Conservation (phyloP, 2,113 vertebrate genomes). For the Drymodes brunneopygia region DNA sequence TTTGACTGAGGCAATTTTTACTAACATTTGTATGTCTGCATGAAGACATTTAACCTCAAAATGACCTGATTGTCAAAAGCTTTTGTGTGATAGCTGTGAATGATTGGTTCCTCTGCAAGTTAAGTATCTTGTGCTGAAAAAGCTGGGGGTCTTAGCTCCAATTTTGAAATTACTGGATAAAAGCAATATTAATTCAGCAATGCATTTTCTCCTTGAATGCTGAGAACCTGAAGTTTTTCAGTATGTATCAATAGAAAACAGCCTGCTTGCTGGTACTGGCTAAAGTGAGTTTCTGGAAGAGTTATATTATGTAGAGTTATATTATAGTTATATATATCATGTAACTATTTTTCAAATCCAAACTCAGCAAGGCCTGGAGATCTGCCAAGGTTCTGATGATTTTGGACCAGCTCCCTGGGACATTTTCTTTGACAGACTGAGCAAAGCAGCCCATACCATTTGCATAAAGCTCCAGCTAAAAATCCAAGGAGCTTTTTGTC, state of each 20-base stretch:
- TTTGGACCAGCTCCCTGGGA: not conserved
- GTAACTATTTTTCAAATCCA: not conserved
- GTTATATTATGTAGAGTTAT: not conserved
- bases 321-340: too few species aligned
- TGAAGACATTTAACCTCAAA: not conserved
- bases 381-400: not conserved
- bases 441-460: not conserved
- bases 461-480: not conserved
- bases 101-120: not conserved
- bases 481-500: not conserved
- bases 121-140: not conserved
- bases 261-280: not conserved
- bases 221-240: not conserved
- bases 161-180: not conserved
- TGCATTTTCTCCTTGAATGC: not conserved
- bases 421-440: not conserved
- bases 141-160: not conserved
- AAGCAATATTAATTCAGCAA: not conserved
- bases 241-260: not conserved
- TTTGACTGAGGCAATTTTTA: not conserved
- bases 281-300: not conserved
- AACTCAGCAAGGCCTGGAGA: not conserved
- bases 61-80: not conserved
- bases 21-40: not conserved
- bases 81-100: not conserved